These are phyloP conservation scores for Poliocrania exsul DNA, from an alignment of 2,797 vertebrate genomes.

Conservation along the genomic window DNA sequence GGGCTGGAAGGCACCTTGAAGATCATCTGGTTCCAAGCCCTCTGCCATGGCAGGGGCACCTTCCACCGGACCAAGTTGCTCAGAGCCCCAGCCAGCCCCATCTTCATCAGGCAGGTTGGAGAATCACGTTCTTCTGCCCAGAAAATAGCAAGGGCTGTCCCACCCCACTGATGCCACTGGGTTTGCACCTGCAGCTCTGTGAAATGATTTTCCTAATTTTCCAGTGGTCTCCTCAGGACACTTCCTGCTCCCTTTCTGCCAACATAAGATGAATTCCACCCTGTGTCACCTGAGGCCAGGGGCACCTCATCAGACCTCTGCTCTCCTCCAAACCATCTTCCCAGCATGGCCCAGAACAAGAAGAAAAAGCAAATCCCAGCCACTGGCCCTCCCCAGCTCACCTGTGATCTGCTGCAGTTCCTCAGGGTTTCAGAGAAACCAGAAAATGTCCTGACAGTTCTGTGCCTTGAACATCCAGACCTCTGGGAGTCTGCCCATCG, in stretches of 20 bases:
- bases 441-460: not conserved
- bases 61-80: not conserved
- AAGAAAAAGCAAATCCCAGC: not conserved
- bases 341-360: not conserved
- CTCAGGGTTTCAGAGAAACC: constrained; percentile 16
- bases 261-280: not conserved
- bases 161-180: not conserved
- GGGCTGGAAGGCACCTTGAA: not conserved
- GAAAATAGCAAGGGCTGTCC: not conserved
- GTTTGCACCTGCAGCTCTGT: not conserved
- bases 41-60: not conserved
- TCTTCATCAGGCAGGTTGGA: not conserved
- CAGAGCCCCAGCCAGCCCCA: not conserved
- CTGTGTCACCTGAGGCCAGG: not conserved
- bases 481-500: constrained; percentile 5
- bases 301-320: not conserved
- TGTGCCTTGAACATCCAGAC: not conserved
- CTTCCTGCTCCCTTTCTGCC: not conserved
- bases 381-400: not conserved
- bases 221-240: not conserved
- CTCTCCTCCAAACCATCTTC: not conserved
- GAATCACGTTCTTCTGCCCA: not conserved
- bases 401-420: not conserved
- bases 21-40: not conserved
- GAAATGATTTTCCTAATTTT: not conserved